phyloP scores from a whole-genome alignment of 2,113 vertebrate genomes.

The Rafetus swinhoei region DNA sequence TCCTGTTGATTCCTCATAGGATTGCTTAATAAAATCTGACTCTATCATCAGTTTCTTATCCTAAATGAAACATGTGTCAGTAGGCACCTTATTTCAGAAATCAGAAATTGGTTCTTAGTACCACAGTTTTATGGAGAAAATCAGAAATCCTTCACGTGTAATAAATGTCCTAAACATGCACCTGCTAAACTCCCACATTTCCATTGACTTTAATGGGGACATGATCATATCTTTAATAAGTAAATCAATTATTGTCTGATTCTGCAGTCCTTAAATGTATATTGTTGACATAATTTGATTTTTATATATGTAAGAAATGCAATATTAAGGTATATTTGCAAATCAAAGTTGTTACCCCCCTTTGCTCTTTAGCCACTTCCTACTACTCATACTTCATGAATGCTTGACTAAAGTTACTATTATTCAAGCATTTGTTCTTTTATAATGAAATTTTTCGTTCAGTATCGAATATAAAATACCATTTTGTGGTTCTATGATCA shows the following conservation, averaged over 20 bases:
- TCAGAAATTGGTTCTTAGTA: not conserved
- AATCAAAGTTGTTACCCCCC: fast-evolving
- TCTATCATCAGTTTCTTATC: not conserved
- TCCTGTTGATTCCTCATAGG: not conserved
- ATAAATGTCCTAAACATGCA: not conserved
- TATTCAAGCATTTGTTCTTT: not conserved
- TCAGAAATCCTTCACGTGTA: fast-evolving
- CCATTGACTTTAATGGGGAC: fast-evolving
- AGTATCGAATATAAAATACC: fast-evolving
- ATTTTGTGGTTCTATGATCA: fast-evolving
- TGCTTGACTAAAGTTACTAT: fast-evolving
- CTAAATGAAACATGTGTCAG: not conserved
- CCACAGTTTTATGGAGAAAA: not conserved
- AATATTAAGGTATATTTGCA: fast-evolving
- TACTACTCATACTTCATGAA: fast-evolving
- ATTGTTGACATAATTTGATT: fast-evolving
- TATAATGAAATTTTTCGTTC: not conserved
- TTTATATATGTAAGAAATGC: fast-evolving
- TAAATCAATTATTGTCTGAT: fast-evolving
- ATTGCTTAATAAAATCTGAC: fast-evolving
- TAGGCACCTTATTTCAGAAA: fast-evolving
- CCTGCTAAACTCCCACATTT: fast-evolving
- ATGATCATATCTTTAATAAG: fast-evolving
- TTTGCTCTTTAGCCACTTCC: not conserved
- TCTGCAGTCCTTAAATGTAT: fast-evolving